Conservation (phyloP, 2,888 invertebrate genomes). For the Dicyrtomina minuta region DNA sequence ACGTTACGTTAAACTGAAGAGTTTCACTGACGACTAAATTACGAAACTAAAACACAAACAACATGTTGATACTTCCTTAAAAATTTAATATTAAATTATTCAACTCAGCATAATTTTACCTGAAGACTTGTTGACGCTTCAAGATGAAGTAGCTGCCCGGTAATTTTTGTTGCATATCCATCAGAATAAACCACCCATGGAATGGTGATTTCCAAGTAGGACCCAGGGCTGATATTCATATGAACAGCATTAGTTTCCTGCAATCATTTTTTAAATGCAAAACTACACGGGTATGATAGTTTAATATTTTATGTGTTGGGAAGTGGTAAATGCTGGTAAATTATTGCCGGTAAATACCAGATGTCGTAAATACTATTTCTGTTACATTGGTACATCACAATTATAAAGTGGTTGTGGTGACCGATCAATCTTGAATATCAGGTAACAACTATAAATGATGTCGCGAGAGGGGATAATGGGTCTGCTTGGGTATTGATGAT, state of each 20-base stretch:
- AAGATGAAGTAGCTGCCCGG: slow-evolving; percentile 88
- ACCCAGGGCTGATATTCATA: slow-evolving; percentile 90
- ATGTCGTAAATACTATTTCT: too few species aligned
- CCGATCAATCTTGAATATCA: too few species aligned
- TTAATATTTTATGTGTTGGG: too few species aligned
- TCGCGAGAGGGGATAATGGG: too few species aligned
- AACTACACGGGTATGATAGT: too few species aligned
- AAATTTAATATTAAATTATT: background rate
- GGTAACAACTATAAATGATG: too few species aligned
- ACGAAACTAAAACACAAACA: slow-evolving; percentile 64
- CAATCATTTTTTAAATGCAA: too few species aligned
- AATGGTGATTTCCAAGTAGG: slow-evolving; percentile 92
- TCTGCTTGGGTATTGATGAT: too few species aligned
- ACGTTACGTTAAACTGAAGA: slow-evolving; percentile 82
- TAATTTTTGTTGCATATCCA: slow-evolving; percentile 87
- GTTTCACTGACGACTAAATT: slow-evolving; percentile 93
- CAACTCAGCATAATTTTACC: slow-evolving; percentile 44
- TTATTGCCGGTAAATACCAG: too few species aligned
- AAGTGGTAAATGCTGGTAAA: too few species aligned
- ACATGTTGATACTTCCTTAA: slow-evolving; percentile 8
- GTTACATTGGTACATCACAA: too few species aligned
- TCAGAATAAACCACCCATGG: slow-evolving; percentile 88
- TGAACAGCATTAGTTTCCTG: slow-evolving; percentile 96
- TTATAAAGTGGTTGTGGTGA: too few species aligned
- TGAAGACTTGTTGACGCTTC: slow-evolving; percentile 94